Evolutionary conservation across 2,113 vertebrate genomes (phyloP).

Genomic region (Paratilapia polleni): DNA sequence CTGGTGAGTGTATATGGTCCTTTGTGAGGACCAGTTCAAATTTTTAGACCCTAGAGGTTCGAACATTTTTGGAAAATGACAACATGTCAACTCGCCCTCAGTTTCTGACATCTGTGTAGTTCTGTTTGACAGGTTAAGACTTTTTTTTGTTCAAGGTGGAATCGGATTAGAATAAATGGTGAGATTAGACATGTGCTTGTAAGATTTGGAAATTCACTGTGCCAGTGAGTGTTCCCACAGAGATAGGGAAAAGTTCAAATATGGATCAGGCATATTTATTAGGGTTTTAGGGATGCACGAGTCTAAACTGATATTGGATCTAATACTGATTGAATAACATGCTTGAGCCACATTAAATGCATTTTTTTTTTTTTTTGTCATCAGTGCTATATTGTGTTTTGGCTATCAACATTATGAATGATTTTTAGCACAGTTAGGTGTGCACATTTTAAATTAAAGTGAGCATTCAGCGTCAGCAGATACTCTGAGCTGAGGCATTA

Average conservation of each 20-base stretch:
- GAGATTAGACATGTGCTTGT: too few species aligned
- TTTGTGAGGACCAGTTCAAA: too few species aligned
- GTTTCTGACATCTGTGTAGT: neutral
- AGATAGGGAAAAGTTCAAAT: neutral
- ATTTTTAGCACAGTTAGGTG: neutral
- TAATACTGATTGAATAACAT: neutral
- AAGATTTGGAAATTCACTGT: neutral
- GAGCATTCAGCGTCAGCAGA: neutral
- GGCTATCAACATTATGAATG: neutral
- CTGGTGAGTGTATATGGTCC: too few species aligned
- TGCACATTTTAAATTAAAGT: neutral
- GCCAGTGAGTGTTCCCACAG: neutral
- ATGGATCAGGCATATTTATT: neutral
- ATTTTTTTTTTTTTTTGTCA: neutral
- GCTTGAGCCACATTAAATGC: neutral
- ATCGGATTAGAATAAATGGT: too few species aligned
- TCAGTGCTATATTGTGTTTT: neutral
- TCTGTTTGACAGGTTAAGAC: neutral
- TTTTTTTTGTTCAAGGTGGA: neutral
- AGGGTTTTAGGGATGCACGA: neutral
- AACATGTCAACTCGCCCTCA: neutral
- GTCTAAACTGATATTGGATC: too few species aligned
- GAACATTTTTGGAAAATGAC: neutral
- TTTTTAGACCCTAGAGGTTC: too few species aligned
- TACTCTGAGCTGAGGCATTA: neutral